Base-by-base conservation (phyloP, 2,888 invertebrate genomes). In the Vanessa cardui region DNA sequence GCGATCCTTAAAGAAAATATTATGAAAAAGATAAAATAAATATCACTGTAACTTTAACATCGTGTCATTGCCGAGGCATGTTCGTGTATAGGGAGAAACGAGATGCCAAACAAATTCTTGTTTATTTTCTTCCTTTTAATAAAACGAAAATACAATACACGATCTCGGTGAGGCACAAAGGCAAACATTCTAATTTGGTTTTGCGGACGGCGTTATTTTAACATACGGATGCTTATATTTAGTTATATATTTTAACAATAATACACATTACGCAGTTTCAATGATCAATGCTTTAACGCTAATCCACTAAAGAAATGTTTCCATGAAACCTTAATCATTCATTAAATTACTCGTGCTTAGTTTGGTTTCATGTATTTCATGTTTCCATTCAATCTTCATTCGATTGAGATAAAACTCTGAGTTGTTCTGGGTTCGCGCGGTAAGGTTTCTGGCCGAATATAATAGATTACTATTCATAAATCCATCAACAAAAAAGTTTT, bases 41-140 rank as follows among this genome's bases (percentile, higher is more conserved):
- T 6, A 26, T 21, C 52, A 26, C 52, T 21, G 52, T 52, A 52
- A 52, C 39, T 12, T 39, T 12, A 39, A 12, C 39, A 26, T 26
- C 12, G 4, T 12, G 26, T 52, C 20, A 52, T 26, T 52, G 12
- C 16, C 31, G 31, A 6, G 52, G 52, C 26, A 54, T 21, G 52
- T 20, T 20, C 52, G 52, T 21, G 26, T 26, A n/a, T 7, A 39
- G 4, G 26, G 16, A 16, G 15, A 33, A 39, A 8, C 39, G 31
- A 50, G 33, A 56, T 18, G 39, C 33, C 33, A 66, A 74, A 72
- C 73, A 68, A 78, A 77, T 80, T 80, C 83, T 82, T 84, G 79
- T 83, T 84, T 84, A 78, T 83, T 85, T 83, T 83, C 79, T 80
- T 78, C 77, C 77, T 82, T 84, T 83, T 84, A 84, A 82, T 87